Percentiles rank a stretch among this genome's conserved stretches.
Conservation (phyloP, 2,113 vertebrate genomes). For the Sebastes fasciatus region DNA sequence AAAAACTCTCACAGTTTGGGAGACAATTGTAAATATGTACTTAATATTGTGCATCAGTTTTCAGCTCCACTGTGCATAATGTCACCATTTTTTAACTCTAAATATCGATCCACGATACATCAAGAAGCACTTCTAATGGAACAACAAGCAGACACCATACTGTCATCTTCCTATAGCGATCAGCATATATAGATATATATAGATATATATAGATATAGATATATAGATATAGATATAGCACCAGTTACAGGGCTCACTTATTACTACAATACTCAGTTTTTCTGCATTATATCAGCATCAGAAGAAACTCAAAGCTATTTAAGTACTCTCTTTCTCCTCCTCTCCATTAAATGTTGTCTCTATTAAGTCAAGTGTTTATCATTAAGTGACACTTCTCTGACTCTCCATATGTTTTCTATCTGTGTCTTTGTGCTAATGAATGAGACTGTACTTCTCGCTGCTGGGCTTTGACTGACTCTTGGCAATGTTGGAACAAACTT, state of each 20-base stretch:
- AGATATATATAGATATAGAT: no score
- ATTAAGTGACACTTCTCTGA: slow-evolving; percentile 14
- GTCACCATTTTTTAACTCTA: background rate
- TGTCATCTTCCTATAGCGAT: background rate
- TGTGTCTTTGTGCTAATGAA: slow-evolving; percentile 32
- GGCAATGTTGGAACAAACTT: slow-evolving; percentile 39
- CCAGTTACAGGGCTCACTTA: background rate
- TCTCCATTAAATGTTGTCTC: slow-evolving; percentile 10
- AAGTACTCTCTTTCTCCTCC: background rate
- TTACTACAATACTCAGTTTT: background rate
- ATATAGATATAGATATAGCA: no score
- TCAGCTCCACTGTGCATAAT: background rate
- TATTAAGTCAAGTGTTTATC: slow-evolving; percentile 18
- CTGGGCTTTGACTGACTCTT: slow-evolving; percentile 36
- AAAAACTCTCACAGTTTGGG: background rate
- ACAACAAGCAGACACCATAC: background rate
- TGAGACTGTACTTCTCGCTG: slow-evolving; percentile 6
- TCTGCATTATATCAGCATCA: slow-evolving; percentile 15
- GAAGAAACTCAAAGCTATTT: background rate
- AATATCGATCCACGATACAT: background rate
- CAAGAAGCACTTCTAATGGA: background rate
- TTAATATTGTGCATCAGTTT: background rate
- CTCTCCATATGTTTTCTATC: slow-evolving; percentile 6
- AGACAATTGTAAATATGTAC: background rate
- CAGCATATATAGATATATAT: no score